A percentile compares a stretch with the other conserved stretches of the same genome.
Evolutionary conservation across 2,888 invertebrate genomes (phyloP).

Genomic region (Caenorhabditis sp.): DNA sequence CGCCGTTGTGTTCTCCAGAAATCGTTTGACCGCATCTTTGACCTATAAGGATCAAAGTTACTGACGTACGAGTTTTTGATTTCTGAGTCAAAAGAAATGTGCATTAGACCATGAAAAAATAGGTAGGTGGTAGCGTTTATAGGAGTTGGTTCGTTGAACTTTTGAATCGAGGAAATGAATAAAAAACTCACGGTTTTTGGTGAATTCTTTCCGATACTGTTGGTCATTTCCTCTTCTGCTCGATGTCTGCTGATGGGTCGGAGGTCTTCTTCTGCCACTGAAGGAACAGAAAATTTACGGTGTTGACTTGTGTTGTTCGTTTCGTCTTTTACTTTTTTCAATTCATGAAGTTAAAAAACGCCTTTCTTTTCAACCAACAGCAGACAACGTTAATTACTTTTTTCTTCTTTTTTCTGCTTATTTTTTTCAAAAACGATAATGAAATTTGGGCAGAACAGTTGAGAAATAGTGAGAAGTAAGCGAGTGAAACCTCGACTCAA

Average conservation of each 20-base stretch:
- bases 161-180: neutral
- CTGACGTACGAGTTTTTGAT: neutral
- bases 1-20: slow-evolving; percentile 68
- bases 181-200: slow-evolving; percentile 28
- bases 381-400: slow-evolving; percentile 1
- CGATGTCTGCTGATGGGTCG: neutral
- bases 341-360: neutral
- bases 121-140: slow-evolving; percentile 5
- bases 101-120: slow-evolving; percentile 17
- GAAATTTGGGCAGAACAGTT: neutral
- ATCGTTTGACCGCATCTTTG: slow-evolving; percentile 54
- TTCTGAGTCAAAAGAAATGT: slow-evolving; percentile 4
- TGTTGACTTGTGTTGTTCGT: slow-evolving; percentile 12
- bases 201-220: neutral
- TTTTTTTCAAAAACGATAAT: neutral
- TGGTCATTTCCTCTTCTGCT: neutral
- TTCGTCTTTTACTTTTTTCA: neutral
- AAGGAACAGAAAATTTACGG: neutral
- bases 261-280: slow-evolving; percentile 3
- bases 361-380: neutral
- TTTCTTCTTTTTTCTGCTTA: neutral
- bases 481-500: neutral
- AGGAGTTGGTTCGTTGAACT: slow-evolving; percentile 3
- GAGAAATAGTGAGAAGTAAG: neutral
- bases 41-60: slow-evolving; percentile 31